Conservation (phyloP, 2,888 invertebrate genomes). For the Plagodis dolabraria region DNA sequence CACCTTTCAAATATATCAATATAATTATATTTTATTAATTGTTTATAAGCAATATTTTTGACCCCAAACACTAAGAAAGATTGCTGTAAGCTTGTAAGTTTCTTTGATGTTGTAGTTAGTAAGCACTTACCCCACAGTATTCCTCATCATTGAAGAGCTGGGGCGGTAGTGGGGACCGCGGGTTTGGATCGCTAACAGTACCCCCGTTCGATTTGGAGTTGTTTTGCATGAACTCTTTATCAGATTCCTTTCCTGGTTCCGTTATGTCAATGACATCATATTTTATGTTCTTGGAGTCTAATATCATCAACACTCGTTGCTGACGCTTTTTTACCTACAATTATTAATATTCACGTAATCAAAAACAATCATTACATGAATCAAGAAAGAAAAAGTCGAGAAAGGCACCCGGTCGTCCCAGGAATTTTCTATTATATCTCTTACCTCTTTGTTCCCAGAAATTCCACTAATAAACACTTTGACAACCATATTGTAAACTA, state of each 20-base stretch:
- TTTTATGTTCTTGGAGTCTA: slow-evolving; percentile 95
- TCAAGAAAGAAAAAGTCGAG: slow-evolving; percentile 66
- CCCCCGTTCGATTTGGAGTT: slow-evolving; percentile 91
- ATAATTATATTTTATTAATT: too few relatives aligned
- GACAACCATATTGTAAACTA: slow-evolving; percentile 89
- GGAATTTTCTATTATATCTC: slow-evolving; percentile 77
- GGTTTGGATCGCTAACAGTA: slow-evolving; percentile 89
- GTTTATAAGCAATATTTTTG: too few relatives aligned
- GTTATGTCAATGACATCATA: slow-evolving; percentile 97
- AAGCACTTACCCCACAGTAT: slow-evolving; percentile 93
- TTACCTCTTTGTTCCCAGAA: slow-evolving; percentile 97
- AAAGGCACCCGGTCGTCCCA: slow-evolving; percentile 68
- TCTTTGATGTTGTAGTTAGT: too few relatives aligned
- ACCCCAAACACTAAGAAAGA: too few relatives aligned
- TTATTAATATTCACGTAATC: slow-evolving; percentile 65
- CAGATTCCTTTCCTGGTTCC: slow-evolving; percentile 94
- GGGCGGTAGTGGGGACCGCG: slow-evolving; percentile 94
- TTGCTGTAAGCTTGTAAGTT: too few relatives aligned
- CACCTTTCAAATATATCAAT: too few relatives aligned
- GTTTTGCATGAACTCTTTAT: slow-evolving; percentile 96
- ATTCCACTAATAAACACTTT: slow-evolving; percentile 96
- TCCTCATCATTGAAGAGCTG: slow-evolving; percentile 97
- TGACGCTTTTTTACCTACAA: slow-evolving; percentile 97
- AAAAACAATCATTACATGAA: slow-evolving; percentile 69
- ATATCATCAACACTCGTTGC: slow-evolving; percentile 95